Evolutionary conservation across 2,888 invertebrate genomes (phyloP).

Genomic region (Glaucopsyche alexis): DNA sequence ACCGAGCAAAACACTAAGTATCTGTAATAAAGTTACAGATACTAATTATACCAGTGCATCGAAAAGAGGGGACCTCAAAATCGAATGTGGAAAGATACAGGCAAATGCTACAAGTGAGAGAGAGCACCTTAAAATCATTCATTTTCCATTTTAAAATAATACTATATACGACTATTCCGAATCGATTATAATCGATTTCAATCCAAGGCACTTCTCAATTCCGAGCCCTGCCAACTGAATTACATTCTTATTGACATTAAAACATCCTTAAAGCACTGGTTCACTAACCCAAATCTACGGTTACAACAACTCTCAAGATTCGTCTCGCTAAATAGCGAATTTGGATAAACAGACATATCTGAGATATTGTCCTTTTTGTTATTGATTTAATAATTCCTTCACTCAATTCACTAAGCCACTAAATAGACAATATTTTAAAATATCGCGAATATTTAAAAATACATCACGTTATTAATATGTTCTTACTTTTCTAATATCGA

Average conservation of each 20-base stretch:
- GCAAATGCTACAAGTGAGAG: background rate
- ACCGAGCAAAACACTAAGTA: too few relatives aligned
- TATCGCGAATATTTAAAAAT: background rate
- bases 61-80: background rate
- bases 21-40: too few relatives aligned
- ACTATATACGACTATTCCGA: slow-evolving; percentile 55
- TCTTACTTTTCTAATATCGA: slow-evolving; percentile 17
- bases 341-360: background rate
- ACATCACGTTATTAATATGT: slow-evolving; percentile 6
- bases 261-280: slow-evolving; percentile 45
- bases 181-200: slow-evolving; percentile 47
- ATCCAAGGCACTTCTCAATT: slow-evolving; percentile 57
- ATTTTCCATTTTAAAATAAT: slow-evolving; percentile 52
- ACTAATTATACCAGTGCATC: too few relatives aligned
- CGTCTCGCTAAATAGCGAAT: slow-evolving; percentile 22
- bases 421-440: slow-evolving; percentile 16
- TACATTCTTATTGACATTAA: slow-evolving; percentile 47
- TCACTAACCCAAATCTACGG: slow-evolving; percentile 32
- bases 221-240: slow-evolving; percentile 47
- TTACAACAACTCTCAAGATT: slow-evolving; percentile 22
- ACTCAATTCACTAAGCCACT: background rate
- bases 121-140: slow-evolving; percentile 20
- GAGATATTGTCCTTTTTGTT: slow-evolving; percentile 7
- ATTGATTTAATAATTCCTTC: background rate
- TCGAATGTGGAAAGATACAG: background rate